These are phyloP conservation scores for Fopius arisanus DNA, from an alignment of 1,140 invertebrate species.

Conservation along the genomic window DNA sequence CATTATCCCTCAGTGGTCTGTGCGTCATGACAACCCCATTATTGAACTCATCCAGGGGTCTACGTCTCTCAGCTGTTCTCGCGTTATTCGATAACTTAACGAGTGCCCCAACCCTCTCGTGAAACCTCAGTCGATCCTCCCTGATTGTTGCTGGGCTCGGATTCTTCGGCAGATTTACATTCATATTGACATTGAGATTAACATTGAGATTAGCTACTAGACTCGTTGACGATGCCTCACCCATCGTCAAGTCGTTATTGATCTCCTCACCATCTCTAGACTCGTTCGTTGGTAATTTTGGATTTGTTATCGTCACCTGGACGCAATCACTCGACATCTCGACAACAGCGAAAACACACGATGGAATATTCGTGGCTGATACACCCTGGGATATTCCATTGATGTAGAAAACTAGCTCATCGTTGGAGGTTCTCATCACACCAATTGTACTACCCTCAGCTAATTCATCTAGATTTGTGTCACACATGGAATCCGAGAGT, in stretches of 20 bases:
- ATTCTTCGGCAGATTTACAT: slow-evolving; percentile 62
- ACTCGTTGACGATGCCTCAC: slow-evolving; percentile 55
- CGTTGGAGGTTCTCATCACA: slow-evolving; percentile 81
- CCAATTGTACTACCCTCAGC: slow-evolving; percentile 86
- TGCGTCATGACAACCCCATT: slow-evolving; percentile 94
- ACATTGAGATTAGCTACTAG: slow-evolving; percentile 62
- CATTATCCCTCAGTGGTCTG: slow-evolving; percentile 84
- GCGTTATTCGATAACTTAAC: slow-evolving; percentile 87
- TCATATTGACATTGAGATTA: slow-evolving; percentile 63
- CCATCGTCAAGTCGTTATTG: slow-evolving; percentile 56
- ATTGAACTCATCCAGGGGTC: slow-evolving; percentile 93
- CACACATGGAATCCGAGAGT: slow-evolving; percentile 80
- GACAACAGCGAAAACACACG: slow-evolving; percentile 82
- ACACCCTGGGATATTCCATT: slow-evolving; percentile 89
- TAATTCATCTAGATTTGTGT: slow-evolving; percentile 82
- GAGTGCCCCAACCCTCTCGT: slow-evolving; percentile 85
- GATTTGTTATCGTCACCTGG: slow-evolving; percentile 77
- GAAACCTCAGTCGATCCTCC: slow-evolving; percentile 81
- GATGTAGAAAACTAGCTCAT: slow-evolving; percentile 87
- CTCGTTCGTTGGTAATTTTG: slow-evolving; percentile 39
- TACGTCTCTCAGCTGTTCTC: slow-evolving; percentile 83
- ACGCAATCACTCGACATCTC: slow-evolving; percentile 94
- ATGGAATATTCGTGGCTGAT: slow-evolving; percentile 80
- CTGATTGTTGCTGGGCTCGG: slow-evolving; percentile 51
- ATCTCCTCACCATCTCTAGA: slow-evolving; percentile 53